Conservation (phyloP, 2,797 vertebrate genomes). For the Dipus sagitta region DNA sequence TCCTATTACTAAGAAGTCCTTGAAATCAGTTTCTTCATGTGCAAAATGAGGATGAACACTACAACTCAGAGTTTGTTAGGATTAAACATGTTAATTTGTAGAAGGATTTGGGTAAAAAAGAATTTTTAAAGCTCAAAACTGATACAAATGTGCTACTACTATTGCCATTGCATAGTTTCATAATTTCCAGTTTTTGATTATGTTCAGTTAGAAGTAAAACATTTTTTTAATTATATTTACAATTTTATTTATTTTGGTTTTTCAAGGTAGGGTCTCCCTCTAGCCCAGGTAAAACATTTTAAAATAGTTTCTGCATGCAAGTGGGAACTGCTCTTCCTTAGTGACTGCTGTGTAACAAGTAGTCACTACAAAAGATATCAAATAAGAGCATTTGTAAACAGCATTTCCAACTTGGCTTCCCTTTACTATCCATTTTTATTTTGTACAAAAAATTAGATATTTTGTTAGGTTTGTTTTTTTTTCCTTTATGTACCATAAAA, state of each 20-base stretch:
- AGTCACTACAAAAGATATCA: slow-evolving; percentile 5
- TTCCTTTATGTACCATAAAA: not conserved
- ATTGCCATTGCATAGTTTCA: not conserved
- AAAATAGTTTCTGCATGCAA: not conserved
- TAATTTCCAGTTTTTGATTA: slow-evolving; percentile 24
- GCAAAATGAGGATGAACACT: not conserved
- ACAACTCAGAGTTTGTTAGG: not conserved
- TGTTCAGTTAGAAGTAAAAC: not conserved
- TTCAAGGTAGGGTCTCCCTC: too few relatives aligned
- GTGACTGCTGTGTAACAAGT: not conserved
- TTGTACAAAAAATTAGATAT: not conserved
- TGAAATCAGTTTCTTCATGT: slow-evolving; percentile 2
- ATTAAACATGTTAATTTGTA: not conserved
- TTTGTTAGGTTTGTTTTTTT: not conserved
- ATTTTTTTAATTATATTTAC: too few relatives aligned
- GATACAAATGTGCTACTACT: not conserved
- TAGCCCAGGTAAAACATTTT: slow-evolving; percentile 6
- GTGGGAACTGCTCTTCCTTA: not conserved
- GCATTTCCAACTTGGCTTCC: not conserved
- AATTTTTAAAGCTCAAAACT: not conserved
- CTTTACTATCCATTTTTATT: not conserved
- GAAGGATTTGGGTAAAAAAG: not conserved
- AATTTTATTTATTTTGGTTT: too few relatives aligned
- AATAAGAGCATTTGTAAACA: not conserved
- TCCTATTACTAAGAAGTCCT: not conserved